Base-by-base conservation (phyloP, 2,113 vertebrate genomes). In the Pipra filicauda region DNA sequence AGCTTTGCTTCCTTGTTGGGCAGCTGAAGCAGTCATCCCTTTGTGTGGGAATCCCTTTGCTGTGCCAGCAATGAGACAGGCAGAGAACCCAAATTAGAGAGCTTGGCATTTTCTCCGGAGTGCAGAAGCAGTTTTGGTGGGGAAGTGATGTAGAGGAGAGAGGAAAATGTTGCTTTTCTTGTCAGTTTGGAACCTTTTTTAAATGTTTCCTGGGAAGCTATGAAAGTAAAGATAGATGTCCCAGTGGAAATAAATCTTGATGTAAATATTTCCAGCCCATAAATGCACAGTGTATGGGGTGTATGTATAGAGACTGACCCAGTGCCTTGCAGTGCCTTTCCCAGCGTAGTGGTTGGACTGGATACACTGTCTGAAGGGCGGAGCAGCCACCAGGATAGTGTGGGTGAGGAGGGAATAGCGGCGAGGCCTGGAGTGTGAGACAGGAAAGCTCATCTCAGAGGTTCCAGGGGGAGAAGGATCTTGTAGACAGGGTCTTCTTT, bases 401-500 rank as follows among this genome's bases (percentile, higher is more conserved):
- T 18, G 33, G 43, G 18, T 43, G 26, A 11, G 55, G 0, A 44
- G 11, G 51, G 58, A 52, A 35, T 10, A 5, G 71, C 15, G 24
- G 21, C 1, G 4, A 46, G 64, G 46, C 43, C 35, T 37, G 35
- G 16, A 21, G 1, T 3, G 21, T 41, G 43, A 16, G 37, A 1
- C 9, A 19, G 27, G 11, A 67, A 18, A 28, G n/a, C n/a, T 8
- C 23, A 16, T 48, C 24, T 2, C 2, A 1, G 69, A 24, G 77
- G 33, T 11, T 31, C 9, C 30, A 9, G 72, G 35, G 26, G 6
- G 3, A 33, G 70, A 27, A 52, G 62, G 37, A 9, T 33, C 33
- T 4, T 1, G 16, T 1, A 35, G 71, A 2, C 28, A 12, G 31
- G 18, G 43, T 16, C 5, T 0, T 41, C 39, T 12, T 43, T 0